Percentiles rank a stretch among this genome's conserved stretches.
These are phyloP conservation scores for Chloropsis cyanopogon DNA, from an alignment of 2,113 vertebrate species.

Conservation along the genomic window DNA sequence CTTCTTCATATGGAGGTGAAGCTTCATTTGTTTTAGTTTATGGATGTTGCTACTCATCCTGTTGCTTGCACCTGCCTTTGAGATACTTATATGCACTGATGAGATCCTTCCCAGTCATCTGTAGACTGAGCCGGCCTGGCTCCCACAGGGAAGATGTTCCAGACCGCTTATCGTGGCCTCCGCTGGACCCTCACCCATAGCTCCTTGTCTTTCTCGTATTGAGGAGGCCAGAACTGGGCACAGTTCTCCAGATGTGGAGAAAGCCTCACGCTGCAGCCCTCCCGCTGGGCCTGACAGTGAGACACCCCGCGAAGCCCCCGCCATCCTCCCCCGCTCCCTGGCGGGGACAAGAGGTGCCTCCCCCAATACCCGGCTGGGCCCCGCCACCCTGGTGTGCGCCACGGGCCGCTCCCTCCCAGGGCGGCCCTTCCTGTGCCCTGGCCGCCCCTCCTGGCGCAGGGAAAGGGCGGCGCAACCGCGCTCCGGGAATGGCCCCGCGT, in stretches of 20 bases:
- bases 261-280: neutral
- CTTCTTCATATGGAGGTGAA: neutral
- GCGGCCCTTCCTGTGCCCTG: neutral
- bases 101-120: neutral
- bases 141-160: neutral
- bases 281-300: neutral
- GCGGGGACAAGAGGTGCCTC: neutral
- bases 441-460: neutral
- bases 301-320: fast-evolving
- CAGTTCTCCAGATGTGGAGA: neutral
- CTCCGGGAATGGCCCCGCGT: neutral
- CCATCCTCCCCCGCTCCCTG: neutral
- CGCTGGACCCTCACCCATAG: neutral
- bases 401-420: neutral
- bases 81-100: neutral
- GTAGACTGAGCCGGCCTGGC: neutral
- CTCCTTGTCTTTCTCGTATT: neutral
- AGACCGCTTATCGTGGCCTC: neutral
- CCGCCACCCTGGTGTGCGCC: neutral
- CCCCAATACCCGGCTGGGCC: neutral
- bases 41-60: neutral
- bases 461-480: neutral
- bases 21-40: neutral
- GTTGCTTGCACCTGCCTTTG: neutral
- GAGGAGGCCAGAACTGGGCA: neutral